Percentiles rank a stretch among this genome's conserved stretches.
These are phyloP conservation scores for Charaxes varanes DNA, from an alignment of 1,140 invertebrate genomes.

Conservation along the genomic window DNA sequence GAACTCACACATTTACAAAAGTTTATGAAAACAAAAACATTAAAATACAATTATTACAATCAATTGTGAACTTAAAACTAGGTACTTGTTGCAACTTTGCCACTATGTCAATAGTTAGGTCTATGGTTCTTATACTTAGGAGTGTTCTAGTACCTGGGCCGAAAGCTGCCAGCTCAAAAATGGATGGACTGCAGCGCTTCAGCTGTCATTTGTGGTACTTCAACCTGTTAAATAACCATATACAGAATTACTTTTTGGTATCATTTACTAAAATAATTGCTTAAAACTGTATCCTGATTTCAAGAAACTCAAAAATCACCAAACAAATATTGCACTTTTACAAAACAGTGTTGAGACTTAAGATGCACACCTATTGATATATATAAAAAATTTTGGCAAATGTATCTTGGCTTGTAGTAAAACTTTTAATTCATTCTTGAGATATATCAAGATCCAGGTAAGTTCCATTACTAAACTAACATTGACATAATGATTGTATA, in stretches of 20 bases:
- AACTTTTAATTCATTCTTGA: no score
- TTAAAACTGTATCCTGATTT: not conserved
- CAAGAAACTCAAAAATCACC: no score
- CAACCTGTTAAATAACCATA: conserved; percentile 39
- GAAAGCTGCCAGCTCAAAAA: conserved; percentile 38
- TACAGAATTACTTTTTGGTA: no score
- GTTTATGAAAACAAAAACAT: conserved; percentile 27
- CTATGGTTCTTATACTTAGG: conserved; percentile 46
- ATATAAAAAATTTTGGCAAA: no score
- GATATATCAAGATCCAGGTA: no score
- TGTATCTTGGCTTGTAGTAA: no score
- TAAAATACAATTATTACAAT: conserved; percentile 36
- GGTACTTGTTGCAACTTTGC: conserved; percentile 54
- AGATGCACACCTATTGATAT: no score
- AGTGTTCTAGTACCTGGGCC: conserved; percentile 60
- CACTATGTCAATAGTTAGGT: conserved; percentile 65
- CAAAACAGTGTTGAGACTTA: no score
- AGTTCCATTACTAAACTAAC: no score
- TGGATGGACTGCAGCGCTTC: conserved; percentile 41
- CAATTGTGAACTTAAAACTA: conserved; percentile 44
- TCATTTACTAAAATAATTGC: not conserved
- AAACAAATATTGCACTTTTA: no score
- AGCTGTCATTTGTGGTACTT: conserved; percentile 51
- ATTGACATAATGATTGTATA: no score
- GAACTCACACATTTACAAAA: conserved; percentile 9